phyloP scores from a whole-genome alignment of 2,113 vertebrate species.

The Clupea harengus region DNA sequence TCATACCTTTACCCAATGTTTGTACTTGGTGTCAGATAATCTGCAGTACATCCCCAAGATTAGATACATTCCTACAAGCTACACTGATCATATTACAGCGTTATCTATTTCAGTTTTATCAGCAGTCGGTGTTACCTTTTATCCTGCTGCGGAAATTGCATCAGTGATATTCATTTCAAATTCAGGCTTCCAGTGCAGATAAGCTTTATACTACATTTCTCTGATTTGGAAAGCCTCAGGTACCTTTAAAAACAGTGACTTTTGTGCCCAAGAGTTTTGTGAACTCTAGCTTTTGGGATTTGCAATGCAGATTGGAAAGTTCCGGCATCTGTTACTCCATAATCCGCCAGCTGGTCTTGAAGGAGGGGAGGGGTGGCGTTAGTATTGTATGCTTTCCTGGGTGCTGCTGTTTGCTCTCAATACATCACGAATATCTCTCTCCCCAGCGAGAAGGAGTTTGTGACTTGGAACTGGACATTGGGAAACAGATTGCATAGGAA shows the following conservation, averaged over 20 bases:
- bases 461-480: not conserved
- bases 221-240: not conserved
- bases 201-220: not conserved
- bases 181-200: not conserved
- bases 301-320: not conserved
- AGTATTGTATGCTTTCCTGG: not conserved
- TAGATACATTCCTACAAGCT: not conserved
- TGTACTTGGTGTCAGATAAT: not conserved
- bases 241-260: not conserved
- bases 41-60: not conserved
- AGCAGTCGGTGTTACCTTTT: not conserved
- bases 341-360: constrained; percentile 8
- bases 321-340: not conserved
- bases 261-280: not conserved
- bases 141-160: not conserved
- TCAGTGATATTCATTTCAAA: not conserved
- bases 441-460: not conserved
- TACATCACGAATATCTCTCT: not conserved
- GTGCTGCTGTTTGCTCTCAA: not conserved
- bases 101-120: constrained; percentile 7
- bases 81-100: not conserved
- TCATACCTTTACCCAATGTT: not conserved
- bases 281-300: not conserved
- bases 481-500: not conserved
- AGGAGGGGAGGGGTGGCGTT: not conserved